These are phyloP conservation scores for Lepidochrysops patricia DNA, from an alignment of 2,888 invertebrate species.

Conservation along the genomic window DNA sequence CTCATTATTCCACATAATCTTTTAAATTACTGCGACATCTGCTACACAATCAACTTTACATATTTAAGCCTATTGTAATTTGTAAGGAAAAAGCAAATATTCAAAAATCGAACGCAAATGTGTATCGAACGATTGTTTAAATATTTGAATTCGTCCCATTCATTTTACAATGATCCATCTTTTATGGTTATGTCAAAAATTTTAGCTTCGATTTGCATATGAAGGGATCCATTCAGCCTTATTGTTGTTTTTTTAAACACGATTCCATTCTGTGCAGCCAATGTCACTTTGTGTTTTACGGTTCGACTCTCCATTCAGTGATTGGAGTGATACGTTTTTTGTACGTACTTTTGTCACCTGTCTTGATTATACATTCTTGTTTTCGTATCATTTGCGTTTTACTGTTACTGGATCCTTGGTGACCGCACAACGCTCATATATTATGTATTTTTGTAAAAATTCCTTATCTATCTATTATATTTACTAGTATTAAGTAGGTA, in stretches of 20 bases:
- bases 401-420: not conserved
- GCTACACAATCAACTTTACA: not conserved
- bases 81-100: slow-evolving; percentile 25
- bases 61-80: slow-evolving; percentile 5
- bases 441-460: no score
- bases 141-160: slow-evolving; percentile 42
- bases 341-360: slow-evolving; percentile 3
- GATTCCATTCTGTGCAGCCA: slow-evolving; percentile 25
- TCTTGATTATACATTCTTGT: slow-evolving; percentile 4
- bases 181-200: slow-evolving; percentile 63
- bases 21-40: not conserved
- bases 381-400: not conserved
- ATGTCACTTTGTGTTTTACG: slow-evolving; percentile 35
- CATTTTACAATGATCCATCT: slow-evolving; percentile 54
- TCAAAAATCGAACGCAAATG: slow-evolving; percentile 40
- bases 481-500: no score
- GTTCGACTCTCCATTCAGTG: slow-evolving; percentile 24
- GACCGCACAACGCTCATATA: not conserved
- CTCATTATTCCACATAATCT: no score
- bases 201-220: slow-evolving; percentile 59
- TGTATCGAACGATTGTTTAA: slow-evolving; percentile 45
- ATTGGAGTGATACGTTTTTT: slow-evolving; percentile 18
- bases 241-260: slow-evolving; percentile 37
- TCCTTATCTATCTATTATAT: no score
- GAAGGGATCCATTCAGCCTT: slow-evolving; percentile 39